These are phyloP conservation scores for Drosophila planitibia DNA, from an alignment of 2,888 invertebrate species.

Conservation along the genomic window DNA sequence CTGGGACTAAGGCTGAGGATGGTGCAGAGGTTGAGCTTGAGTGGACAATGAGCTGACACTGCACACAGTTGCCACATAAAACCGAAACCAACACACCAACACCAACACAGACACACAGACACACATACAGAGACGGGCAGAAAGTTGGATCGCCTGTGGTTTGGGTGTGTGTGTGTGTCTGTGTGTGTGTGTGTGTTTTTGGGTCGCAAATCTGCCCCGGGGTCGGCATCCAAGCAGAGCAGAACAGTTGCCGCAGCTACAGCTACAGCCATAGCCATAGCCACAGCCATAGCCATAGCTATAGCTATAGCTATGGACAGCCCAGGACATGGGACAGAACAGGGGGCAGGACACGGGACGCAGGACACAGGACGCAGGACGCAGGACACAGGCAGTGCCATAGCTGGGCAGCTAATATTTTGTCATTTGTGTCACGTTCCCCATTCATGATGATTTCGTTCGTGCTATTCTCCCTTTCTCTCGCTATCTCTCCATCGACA, in stretches of 20 bases:
- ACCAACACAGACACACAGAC: slow-evolving; percentile 19
- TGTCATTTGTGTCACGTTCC: slow-evolving; percentile 83
- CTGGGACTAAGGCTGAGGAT: neutral
- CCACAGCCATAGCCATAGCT: slow-evolving; percentile 20
- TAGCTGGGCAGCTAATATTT: slow-evolving; percentile 74
- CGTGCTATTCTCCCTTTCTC: slow-evolving; percentile 21
- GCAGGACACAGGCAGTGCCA: slow-evolving; percentile 39
- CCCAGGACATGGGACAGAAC: slow-evolving; percentile 5
- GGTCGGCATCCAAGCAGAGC: slow-evolving; percentile 46
- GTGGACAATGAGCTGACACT: slow-evolving; percentile 69
- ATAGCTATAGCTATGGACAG: slow-evolving; percentile 24
- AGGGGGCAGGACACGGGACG: slow-evolving; percentile 5
- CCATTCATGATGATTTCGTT: slow-evolving; percentile 81
- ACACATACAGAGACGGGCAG: slow-evolving; percentile 21
- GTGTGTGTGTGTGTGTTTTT: slow-evolving; percentile 22
- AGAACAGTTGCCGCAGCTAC: slow-evolving; percentile 41
- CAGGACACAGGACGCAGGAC: slow-evolving; percentile 11
- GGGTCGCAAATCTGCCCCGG: slow-evolving; percentile 54
- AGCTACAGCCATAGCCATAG: slow-evolving; percentile 28
- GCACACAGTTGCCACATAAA: slow-evolving; percentile 76
- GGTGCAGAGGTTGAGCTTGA: slow-evolving; percentile 18
- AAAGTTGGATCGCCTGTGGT: slow-evolving; percentile 39
- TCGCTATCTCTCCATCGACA: neutral
- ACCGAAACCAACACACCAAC: slow-evolving; percentile 54
- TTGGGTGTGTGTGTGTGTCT: slow-evolving; percentile 10